These are phyloP conservation scores for Ariolimax columbianus DNA, from an alignment of 2,888 invertebrate genomes.

Conservation along the genomic window DNA sequence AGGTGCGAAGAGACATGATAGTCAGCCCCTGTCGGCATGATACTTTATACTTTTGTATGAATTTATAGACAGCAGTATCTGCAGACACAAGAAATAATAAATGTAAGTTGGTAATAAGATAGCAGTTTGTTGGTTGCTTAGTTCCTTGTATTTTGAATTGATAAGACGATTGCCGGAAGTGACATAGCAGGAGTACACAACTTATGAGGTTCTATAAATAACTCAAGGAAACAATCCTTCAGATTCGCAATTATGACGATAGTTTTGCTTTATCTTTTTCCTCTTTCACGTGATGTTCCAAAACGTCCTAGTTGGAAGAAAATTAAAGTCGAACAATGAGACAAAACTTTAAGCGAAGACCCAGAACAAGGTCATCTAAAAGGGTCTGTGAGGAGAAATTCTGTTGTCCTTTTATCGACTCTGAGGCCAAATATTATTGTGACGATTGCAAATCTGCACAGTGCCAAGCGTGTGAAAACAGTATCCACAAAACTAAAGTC, in stretches of 20 bases:
- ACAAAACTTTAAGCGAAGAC: slow-evolving; percentile 59
- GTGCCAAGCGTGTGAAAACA: slow-evolving; percentile 75
- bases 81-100: too few species aligned
- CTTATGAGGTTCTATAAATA: slow-evolving; percentile 6
- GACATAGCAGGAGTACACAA: background rate
- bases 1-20: too few species aligned
- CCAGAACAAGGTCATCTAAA: slow-evolving; percentile 70
- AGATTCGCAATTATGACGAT: background rate
- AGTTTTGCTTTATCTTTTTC: too few species aligned
- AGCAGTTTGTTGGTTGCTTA: background rate
- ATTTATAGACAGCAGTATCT: too few species aligned
- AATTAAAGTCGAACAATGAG: slow-evolving; percentile 59
- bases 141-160: background rate
- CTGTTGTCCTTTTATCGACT: slow-evolving; percentile 69
- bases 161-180: background rate
- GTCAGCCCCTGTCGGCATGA: too few species aligned
- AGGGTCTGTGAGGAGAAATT: slow-evolving; percentile 73
- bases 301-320: background rate
- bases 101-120: too few species aligned
- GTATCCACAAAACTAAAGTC: slow-evolving; percentile 73
- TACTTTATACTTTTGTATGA: too few species aligned
- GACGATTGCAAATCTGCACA: slow-evolving; percentile 77
- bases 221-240: background rate
- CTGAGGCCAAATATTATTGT: slow-evolving; percentile 74
- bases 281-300: background rate